Evolutionary conservation across 2,888 invertebrate genomes (phyloP), one percentile per base, ranked within the genome.

Genomic region (Blomia tropicalis): DNA sequence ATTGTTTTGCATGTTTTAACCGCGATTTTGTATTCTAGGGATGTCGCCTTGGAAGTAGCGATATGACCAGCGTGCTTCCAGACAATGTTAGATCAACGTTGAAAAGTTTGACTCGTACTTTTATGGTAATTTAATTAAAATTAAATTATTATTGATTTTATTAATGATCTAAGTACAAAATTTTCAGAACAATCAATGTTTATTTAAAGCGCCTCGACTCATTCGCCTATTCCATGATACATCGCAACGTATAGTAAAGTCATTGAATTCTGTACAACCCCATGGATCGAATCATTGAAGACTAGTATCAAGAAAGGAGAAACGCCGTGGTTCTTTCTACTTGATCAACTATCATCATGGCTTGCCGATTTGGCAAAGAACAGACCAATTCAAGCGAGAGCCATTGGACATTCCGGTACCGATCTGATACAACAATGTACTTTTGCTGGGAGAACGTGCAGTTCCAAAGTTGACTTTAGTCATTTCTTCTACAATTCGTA

Each of bases 311-410:
- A 61, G 30, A 54, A 54, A 23, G 43, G 58, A n/a, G 61, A 64
- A 44, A 64, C 60, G 4, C 63, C 65, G 2, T 65, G 63, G 63
- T 63, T 58, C 31, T 58, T 63, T 14, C 43, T 65, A 5, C 27
- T 63, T 11, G 63, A 65, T 25, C 30, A 59, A 23, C 19, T 65
- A 3, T 31, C 44, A 27, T 58, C 61, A 2, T 65, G 63, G 63
- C 41, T 65, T 19, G 63, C 63, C 25, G 65, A 65, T 27, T 44
- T 65, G 32, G 60, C 47, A 5, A 51, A 60, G 14, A 60, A 63
- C 29, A 32, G 64, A 23, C 54, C 59, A n/a, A 14, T 30, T 19
- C 44, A 63, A 30, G 63, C 63, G 29, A 56, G 54, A 43, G 25
- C 30, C 3, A 36, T 65, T 3, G 65, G 65, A 1, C 65, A 65